Conservation (phyloP, 1,140 invertebrate genomes). For the Diachasmimorpha longicaudata region DNA sequence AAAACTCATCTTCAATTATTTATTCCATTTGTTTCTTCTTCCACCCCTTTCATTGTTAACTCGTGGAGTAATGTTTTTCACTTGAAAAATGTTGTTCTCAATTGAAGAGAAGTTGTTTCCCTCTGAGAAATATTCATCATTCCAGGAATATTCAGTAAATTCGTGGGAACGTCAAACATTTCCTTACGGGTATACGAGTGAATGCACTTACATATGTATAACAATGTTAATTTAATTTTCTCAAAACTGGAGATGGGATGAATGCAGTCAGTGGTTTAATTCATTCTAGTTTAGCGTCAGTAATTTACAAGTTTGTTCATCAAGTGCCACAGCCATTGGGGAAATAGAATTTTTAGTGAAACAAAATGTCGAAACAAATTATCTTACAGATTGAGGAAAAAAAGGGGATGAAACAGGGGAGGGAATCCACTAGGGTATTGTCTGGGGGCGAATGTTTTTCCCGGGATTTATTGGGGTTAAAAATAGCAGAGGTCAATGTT, state of each 20-base stretch:
- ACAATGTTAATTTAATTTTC: not conserved
- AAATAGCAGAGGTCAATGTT: not conserved
- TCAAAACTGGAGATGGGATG: not conserved
- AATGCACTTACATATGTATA: not conserved
- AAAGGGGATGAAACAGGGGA: not conserved
- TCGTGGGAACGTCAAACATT: not conserved
- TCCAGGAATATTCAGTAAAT: too few relatives aligned
- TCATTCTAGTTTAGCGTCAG: not conserved
- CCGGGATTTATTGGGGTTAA: not conserved
- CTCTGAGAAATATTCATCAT: too few relatives aligned
- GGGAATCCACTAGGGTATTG: not conserved
- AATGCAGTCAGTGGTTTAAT: slow-evolving; percentile 8
- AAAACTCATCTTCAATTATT: too few relatives aligned
- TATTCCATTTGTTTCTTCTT: too few relatives aligned
- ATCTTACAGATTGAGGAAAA: slow-evolving; percentile 2
- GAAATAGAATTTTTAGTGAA: slow-evolving; percentile 9
- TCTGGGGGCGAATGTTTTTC: not conserved
- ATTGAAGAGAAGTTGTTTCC: too few relatives aligned
- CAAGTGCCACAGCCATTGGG: not conserved
- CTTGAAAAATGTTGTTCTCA: too few relatives aligned
- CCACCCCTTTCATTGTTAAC: too few relatives aligned
- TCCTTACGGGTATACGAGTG: not conserved
- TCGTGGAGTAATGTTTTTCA: too few relatives aligned
- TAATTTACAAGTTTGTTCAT: slow-evolving; percentile 27
- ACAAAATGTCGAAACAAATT: slow-evolving; percentile 9